These are phyloP conservation scores for Crenichthys baileyi DNA, from an alignment of 2,797 vertebrate species.

Conservation along the genomic window DNA sequence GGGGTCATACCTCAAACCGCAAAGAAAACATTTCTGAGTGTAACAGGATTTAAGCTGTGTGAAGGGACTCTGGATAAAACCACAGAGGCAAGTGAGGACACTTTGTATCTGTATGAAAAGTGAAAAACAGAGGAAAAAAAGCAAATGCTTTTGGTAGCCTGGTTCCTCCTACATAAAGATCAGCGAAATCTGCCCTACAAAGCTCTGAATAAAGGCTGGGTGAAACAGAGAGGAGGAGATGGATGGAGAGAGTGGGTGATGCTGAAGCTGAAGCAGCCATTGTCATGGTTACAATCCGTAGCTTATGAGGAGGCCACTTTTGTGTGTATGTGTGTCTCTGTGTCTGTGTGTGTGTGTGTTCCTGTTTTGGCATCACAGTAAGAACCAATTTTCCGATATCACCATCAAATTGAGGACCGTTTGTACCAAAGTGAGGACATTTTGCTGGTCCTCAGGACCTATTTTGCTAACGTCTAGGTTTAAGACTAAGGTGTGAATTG, in stretches of 20 bases:
- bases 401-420: too few species aligned
- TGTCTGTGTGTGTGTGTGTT: conserved; percentile 30
- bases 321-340: conserved; percentile 12
- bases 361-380: too few species aligned
- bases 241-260: conserved; percentile 75
- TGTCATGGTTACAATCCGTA: conserved; percentile 75
- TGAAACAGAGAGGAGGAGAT: conserved; percentile 64
- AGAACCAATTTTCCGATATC: too few species aligned
- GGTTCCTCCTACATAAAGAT: conserved; percentile 63
- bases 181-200: conserved; percentile 53
- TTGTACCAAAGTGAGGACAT: too few species aligned
- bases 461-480: too few species aligned
- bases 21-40: conserved; percentile 16
- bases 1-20: conserved; percentile 26
- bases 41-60: conserved; percentile 35
- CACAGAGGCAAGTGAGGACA: conserved; percentile 12
- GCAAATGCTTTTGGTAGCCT: conserved; percentile 44
- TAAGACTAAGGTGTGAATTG: too few species aligned
- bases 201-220: conserved; percentile 55
- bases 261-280: conserved; percentile 72
- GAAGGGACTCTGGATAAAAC: conserved; percentile 9
- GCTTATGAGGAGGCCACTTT: conserved; percentile 39
- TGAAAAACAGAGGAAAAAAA: conserved; percentile 5
- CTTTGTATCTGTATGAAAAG: conserved; percentile 34
- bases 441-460: too few species aligned